Percentiles rank a stretch among this genome's conserved stretches.
Conservation (phyloP, 2,797 vertebrate genomes). For the Lacerta bilineata region DNA sequence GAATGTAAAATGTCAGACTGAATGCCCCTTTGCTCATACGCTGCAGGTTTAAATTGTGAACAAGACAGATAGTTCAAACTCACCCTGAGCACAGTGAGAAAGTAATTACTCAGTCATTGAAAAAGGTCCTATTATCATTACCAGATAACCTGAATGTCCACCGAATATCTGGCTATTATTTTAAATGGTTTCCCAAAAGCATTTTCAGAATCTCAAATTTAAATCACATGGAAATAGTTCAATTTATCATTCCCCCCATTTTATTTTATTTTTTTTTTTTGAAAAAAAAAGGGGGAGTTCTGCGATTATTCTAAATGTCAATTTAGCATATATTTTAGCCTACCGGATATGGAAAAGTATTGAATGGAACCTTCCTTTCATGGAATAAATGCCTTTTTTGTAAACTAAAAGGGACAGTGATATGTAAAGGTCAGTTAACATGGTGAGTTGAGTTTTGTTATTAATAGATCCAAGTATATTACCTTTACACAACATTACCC, state of each 20-base stretch:
- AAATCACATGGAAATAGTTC: slow-evolving; percentile 75
- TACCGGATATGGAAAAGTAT: slow-evolving; percentile 74
- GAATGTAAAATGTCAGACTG: slow-evolving; percentile 67
- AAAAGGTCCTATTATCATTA: slow-evolving; percentile 71
- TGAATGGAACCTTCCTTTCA: slow-evolving; percentile 76
- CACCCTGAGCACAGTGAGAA: slow-evolving; percentile 67
- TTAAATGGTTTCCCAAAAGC: slow-evolving; percentile 75
- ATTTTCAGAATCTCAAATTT: slow-evolving; percentile 69
- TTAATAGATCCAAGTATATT: slow-evolving; percentile 70
- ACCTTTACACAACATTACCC: slow-evolving; percentile 69
- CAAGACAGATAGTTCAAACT: slow-evolving; percentile 65
- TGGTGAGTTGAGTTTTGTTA: slow-evolving; percentile 70
- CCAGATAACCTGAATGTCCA: slow-evolving; percentile 66
- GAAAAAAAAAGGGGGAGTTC: slow-evolving; percentile 63
- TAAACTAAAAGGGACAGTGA: slow-evolving; percentile 77
- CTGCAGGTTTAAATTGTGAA: slow-evolving; percentile 69
- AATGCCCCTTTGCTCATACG: slow-evolving; percentile 50
- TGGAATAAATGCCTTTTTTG: slow-evolving; percentile 75
- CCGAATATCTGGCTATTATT: slow-evolving; percentile 71
- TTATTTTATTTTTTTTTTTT: neutral
- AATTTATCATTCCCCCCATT: slow-evolving; percentile 64
- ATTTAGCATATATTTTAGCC: slow-evolving; percentile 79
- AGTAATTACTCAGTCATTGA: slow-evolving; percentile 75
- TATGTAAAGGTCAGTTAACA: slow-evolving; percentile 81
- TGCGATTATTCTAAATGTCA: slow-evolving; percentile 82